Evolutionary conservation across 2,888 invertebrate genomes (phyloP).

Genomic region (Unio delphinus): DNA sequence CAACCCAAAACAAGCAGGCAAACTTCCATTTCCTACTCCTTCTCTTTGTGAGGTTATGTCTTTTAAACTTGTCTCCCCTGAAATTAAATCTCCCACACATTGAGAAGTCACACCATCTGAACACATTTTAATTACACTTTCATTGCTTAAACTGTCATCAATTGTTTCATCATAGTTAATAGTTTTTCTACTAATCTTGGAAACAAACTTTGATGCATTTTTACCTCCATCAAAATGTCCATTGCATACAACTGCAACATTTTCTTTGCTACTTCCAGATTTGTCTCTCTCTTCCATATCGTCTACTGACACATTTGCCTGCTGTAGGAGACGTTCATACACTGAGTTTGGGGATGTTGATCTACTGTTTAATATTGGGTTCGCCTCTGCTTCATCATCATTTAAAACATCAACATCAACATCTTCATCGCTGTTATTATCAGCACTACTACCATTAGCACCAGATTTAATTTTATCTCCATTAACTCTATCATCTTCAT

Average conservation of each 20-base stretch:
- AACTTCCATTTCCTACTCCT: no score
- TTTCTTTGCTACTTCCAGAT: not conserved
- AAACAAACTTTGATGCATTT: no score
- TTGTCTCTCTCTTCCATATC: not conserved
- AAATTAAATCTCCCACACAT: no score
- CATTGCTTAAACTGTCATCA: no score
- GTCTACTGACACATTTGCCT: constrained; percentile 37
- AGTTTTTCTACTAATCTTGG: no score
- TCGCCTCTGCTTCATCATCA: constrained; percentile 52
- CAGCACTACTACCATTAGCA: constrained; percentile 51
- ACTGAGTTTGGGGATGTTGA: constrained; percentile 64
- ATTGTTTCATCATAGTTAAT: no score
- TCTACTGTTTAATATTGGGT: constrained; percentile 47
- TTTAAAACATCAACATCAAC: constrained; percentile 60
- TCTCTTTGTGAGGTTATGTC: no score
- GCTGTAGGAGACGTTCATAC: constrained; percentile 53
- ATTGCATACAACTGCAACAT: not conserved
- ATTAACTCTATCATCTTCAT: constrained; percentile 16
- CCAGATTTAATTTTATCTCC: constrained; percentile 10
- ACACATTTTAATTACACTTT: no score
- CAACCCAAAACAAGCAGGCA: no score
- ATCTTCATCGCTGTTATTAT: constrained; percentile 55
- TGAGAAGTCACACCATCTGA: no score
- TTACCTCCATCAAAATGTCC: no score
- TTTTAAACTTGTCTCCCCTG: no score